These are phyloP conservation scores for Eidolon helvum DNA, from an alignment of 2,113 vertebrate species.

Conservation along the genomic window DNA sequence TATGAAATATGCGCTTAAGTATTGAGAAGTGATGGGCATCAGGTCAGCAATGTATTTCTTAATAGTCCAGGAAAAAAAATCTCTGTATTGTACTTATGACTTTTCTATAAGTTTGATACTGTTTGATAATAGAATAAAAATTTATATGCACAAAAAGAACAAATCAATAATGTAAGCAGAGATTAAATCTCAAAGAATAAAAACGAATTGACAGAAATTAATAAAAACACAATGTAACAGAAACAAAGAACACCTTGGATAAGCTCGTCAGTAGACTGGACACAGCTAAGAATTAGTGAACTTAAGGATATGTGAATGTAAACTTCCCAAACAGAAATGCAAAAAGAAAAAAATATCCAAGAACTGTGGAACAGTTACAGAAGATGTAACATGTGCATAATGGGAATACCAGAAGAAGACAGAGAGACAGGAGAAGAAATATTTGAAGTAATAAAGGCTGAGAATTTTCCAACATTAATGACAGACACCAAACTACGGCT, in stretches of 20 bases:
- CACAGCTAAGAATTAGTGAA: background rate
- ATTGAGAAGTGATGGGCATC: background rate
- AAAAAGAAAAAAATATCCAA: background rate
- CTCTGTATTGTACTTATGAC: background rate
- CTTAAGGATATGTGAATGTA: too few relatives aligned
- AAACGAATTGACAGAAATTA: background rate
- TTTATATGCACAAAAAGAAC: background rate
- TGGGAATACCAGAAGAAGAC: background rate
- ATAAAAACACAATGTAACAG: background rate
- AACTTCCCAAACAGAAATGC: background rate
- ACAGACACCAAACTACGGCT: background rate
- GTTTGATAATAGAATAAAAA: background rate
- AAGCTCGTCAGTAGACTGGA: background rate
- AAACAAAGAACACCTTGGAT: background rate
- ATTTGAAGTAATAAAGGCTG: background rate
- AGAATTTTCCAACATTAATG: background rate
- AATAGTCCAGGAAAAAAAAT: background rate
- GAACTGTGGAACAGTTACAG: too few relatives aligned
- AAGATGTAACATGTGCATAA: fast-evolving
- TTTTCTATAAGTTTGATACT: background rate
- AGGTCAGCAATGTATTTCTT: background rate
- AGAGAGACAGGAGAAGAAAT: background rate
- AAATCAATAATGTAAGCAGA: background rate
- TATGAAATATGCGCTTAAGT: background rate
- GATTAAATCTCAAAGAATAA: background rate